Conservation (phyloP, 2,113 vertebrate genomes). For the Corythornis cristatus region DNA sequence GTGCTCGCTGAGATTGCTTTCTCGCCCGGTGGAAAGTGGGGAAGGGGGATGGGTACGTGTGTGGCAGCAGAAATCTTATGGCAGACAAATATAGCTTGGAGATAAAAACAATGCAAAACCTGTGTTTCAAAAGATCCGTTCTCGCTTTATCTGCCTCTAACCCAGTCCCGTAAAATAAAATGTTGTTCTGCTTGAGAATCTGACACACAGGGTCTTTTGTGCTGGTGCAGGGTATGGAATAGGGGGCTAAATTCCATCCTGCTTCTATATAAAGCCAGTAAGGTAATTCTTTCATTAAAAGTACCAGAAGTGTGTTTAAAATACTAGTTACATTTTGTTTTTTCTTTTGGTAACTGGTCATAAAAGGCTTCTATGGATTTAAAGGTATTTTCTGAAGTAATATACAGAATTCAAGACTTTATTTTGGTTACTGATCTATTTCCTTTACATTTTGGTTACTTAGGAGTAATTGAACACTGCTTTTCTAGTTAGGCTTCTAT, state of each 20-base stretch:
- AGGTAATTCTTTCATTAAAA: background rate
- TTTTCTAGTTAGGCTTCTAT: background rate
- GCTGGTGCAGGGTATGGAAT: background rate
- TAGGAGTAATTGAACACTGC: background rate
- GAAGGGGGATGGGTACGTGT: background rate
- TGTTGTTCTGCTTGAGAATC: background rate
- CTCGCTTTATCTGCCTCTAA: background rate
- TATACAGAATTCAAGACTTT: background rate
- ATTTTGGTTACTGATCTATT: background rate
- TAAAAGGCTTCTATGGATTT: background rate
- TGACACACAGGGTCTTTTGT: background rate
- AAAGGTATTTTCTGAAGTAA: background rate
- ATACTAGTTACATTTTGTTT: background rate
- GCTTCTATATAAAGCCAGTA: background rate
- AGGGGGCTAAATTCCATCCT: background rate
- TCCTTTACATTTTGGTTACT: background rate
- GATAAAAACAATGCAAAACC: background rate
- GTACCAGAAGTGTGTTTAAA: background rate
- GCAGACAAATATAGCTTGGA: slow-evolving; percentile 15
- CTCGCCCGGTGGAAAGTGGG: background rate
- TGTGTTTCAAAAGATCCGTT: background rate
- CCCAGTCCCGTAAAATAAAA: background rate
- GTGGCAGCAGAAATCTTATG: background rate
- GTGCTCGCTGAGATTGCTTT: slow-evolving; percentile 74
- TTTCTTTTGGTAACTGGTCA: background rate